phyloP scores from a whole-genome alignment of 2,797 vertebrate species.

The Myiotriccus ornatus region DNA sequence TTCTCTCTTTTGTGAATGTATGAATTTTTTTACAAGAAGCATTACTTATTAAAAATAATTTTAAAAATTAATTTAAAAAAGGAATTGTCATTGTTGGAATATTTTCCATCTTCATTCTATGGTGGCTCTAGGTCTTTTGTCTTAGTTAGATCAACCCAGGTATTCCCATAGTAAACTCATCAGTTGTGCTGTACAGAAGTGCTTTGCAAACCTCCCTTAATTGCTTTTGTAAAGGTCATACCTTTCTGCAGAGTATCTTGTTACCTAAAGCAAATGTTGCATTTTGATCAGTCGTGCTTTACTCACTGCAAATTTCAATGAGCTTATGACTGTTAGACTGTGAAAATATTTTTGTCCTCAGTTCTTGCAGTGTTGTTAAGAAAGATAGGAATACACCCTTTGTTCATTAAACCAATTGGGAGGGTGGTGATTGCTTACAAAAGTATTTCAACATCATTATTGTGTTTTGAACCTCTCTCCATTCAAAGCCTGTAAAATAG shows the following conservation, averaged over 20 bases:
- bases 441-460: not conserved
- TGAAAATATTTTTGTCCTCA: not conserved
- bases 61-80: not conserved
- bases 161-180: not conserved
- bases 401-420: not conserved
- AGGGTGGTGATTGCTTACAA: not conserved
- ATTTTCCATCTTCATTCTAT: not conserved
- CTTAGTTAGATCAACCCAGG: not conserved
- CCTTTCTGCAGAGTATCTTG: not conserved
- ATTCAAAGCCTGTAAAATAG: not conserved
- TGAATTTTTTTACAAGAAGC: not conserved
- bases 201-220: not conserved
- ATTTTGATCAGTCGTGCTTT: not conserved
- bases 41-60: not conserved
- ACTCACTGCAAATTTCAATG: not conserved
- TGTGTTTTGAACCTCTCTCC: not conserved
- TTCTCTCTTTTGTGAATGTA: not conserved
- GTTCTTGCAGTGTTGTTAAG: not conserved
- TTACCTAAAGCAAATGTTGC: not conserved
- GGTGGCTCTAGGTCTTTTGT: not conserved
- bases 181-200: not conserved
- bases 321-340: not conserved
- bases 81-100: not conserved
- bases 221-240: not conserved
- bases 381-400: accelerated